A percentile compares a stretch with the other conserved stretches of the same genome.
phyloP scores from a whole-genome alignment of 2,888 invertebrate species.

The Opisthograptis luteolata region DNA sequence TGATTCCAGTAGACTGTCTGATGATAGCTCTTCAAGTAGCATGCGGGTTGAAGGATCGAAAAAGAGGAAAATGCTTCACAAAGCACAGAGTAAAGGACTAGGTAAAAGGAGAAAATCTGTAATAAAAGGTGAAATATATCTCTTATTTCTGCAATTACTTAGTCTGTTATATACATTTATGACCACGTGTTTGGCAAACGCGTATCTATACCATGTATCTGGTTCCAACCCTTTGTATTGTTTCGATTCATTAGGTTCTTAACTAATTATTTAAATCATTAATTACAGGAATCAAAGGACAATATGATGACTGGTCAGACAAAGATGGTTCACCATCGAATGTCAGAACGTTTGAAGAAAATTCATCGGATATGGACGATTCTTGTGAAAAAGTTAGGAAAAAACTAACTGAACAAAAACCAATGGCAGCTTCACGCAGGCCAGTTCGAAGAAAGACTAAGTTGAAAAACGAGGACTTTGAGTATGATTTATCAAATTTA shows the following conservation, averaged over 20 bases:
- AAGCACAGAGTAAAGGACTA: slow-evolving; percentile 46
- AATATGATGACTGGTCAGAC: slow-evolving; percentile 49
- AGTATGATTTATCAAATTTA: slow-evolving; percentile 87
- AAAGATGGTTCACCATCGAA: slow-evolving; percentile 57
- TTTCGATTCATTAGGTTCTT: no score
- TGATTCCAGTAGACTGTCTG: slow-evolving; percentile 74
- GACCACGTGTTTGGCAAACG: no score
- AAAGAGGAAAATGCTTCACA: slow-evolving; percentile 60
- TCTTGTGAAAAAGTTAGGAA: slow-evolving; percentile 61
- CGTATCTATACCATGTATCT: no score
- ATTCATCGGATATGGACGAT: slow-evolving; percentile 78
- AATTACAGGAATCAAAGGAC: slow-evolving; percentile 59
- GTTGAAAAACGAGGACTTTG: slow-evolving; percentile 87
- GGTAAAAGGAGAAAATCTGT: slow-evolving; percentile 39
- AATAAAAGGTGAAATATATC: slow-evolving; percentile 50
- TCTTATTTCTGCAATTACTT: no score
- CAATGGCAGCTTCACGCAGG: slow-evolving; percentile 70
- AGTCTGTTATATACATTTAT: neutral
- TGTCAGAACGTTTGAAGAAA: slow-evolving; percentile 71
- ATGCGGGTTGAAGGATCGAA: slow-evolving; percentile 60
- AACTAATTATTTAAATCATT: slow-evolving; percentile 13
- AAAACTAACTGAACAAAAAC: slow-evolving; percentile 41
- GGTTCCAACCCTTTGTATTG: no score
- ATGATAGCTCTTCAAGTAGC: slow-evolving; percentile 74
- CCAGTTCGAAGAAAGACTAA: slow-evolving; percentile 87